A percentile compares a stretch with the other conserved stretches of the same genome.
These are phyloP conservation scores for Cheilosia variabilis DNA, from an alignment of 2,888 invertebrate species.

Conservation along the genomic window DNA sequence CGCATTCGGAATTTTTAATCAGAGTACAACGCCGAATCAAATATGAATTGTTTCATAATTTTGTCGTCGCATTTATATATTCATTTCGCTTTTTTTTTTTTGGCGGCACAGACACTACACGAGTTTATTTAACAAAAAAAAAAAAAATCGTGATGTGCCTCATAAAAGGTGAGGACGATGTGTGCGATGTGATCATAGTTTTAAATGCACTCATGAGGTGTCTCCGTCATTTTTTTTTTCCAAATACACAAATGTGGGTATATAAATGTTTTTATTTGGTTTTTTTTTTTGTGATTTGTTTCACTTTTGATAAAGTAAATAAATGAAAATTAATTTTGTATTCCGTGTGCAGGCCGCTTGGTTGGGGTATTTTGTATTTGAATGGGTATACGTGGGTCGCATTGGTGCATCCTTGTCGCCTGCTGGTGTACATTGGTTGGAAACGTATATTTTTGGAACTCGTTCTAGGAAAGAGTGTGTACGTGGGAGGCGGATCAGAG, in stretches of 20 bases:
- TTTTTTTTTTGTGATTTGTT: slow-evolving; percentile 28
- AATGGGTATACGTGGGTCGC: slow-evolving; percentile 27
- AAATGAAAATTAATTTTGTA: slow-evolving; percentile 57
- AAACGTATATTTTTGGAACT: slow-evolving; percentile 64
- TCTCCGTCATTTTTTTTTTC: slow-evolving; percentile 56
- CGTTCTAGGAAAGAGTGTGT: slow-evolving; percentile 59
- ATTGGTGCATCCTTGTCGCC: slow-evolving; percentile 38
- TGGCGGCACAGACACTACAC: slow-evolving; percentile 34
- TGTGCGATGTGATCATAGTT: slow-evolving; percentile 74
- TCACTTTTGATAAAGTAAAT: slow-evolving; percentile 57
- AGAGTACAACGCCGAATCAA: slow-evolving; percentile 62
- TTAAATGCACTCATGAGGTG: slow-evolving; percentile 75
- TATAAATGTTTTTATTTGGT: slow-evolving; percentile 2
- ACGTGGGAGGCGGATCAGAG: slow-evolving; percentile 54
- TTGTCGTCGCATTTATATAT: slow-evolving; percentile 52
- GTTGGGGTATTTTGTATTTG: slow-evolving; percentile 27
- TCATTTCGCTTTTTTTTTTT: slow-evolving; percentile 41
- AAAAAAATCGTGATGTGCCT: slow-evolving; percentile 72
- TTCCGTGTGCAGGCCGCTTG: slow-evolving; percentile 59
- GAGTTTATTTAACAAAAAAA: slow-evolving; percentile 17
- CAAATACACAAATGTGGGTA: slow-evolving; percentile 27
- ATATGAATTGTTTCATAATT: slow-evolving; percentile 75
- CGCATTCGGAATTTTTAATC: slow-evolving; percentile 69
- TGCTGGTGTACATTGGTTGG: slow-evolving; percentile 19
- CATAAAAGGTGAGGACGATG: slow-evolving; percentile 71